Base-by-base conservation (phyloP, 92 coral and sea anemone genomes). In the Nematostella vectensis region DNA sequence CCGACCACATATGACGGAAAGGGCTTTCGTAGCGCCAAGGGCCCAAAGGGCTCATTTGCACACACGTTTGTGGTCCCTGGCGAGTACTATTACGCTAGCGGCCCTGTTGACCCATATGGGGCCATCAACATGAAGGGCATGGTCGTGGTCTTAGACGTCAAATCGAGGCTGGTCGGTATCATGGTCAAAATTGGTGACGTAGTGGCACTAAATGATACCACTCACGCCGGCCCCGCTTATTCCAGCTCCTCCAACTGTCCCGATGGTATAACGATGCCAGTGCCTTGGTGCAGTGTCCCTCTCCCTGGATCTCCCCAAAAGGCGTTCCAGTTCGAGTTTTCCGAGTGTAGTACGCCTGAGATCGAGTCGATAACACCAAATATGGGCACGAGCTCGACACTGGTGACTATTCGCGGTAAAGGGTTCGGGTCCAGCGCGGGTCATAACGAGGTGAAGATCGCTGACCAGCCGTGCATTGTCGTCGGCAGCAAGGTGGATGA, bases 341-440 rank as follows among this genome's bases (percentile, higher is more conserved):
- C 66, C 59, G 69, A 71, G 36, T 87, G 96, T 55, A 76, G 77
- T 26, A 87, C 96, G 49, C 78, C 91, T 50, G 72, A 64, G 75
- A 87, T 87, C 23, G 78, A 72, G 51, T 68, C 80, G 11, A 55
- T 87, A 12, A 31, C 50, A 18, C 96, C 96, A n/a, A 74, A 70
- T 26, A 66, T 51, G 2, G 96, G 91, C 16, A 55, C 62, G 21
- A 78, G 69, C 65, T 71, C 77, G 36, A 76, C 78, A 1, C n/a
- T 61, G 29, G 54, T 87, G 30, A 70, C 75, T 22, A 65, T 87
- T 61, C 69, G 31, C n/a, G 96, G 96, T 27, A 54, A 48, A 27
- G 89, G 96, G 12, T 72, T 87, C 58, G 82, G 87, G 31, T 54
- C 67, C 21, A 49, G 53, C 6, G 54, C 62, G 17, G 62, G 77